Conservation (phyloP, 2,888 invertebrate genomes). For the Reticulitermes lucifugus region DNA sequence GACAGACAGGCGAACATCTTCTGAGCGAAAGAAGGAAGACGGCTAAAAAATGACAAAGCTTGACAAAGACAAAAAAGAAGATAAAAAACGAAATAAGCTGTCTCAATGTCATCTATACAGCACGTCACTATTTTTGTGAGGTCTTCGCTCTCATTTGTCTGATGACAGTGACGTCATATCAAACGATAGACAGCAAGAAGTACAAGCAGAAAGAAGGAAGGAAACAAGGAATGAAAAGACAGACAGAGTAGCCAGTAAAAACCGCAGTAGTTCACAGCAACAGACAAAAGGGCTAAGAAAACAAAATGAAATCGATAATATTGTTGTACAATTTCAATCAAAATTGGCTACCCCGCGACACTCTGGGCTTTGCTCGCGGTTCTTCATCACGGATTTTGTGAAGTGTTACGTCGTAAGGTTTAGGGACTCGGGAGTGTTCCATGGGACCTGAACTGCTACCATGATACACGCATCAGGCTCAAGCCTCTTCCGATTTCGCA, state of each 20-base stretch:
- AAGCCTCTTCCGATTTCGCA: too few relatives aligned
- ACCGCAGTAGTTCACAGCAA: slow-evolving; percentile 17
- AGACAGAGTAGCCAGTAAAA: slow-evolving; percentile 27
- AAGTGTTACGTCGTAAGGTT: too few relatives aligned
- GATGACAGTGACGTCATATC: slow-evolving; percentile 50
- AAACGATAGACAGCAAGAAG: slow-evolving; percentile 41
- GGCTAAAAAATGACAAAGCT: slow-evolving; percentile 52
- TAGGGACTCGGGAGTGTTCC: too few relatives aligned
- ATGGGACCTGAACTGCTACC: too few relatives aligned
- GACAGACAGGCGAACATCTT: slow-evolving; percentile 52
- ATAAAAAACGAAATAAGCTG: slow-evolving; percentile 52
- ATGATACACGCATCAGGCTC: too few relatives aligned
- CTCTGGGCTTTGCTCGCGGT: neutral
- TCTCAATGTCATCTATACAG: slow-evolving; percentile 53
- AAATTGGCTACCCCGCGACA: neutral
- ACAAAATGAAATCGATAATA: slow-evolving; percentile 31
- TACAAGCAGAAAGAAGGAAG: slow-evolving; percentile 37
- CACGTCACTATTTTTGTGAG: slow-evolving; percentile 52
- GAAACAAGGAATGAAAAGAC: slow-evolving; percentile 15
- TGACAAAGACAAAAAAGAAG: slow-evolving; percentile 49
- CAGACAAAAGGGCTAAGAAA: slow-evolving; percentile 33
- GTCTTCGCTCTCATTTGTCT: slow-evolving; percentile 53
- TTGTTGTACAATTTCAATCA: neutral
- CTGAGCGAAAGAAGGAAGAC: slow-evolving; percentile 41
- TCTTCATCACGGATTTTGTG: too few relatives aligned